These are phyloP conservation scores for Hirundichthys speculiger DNA, from an alignment of 2,113 vertebrate genomes.

Conservation along the genomic window DNA sequence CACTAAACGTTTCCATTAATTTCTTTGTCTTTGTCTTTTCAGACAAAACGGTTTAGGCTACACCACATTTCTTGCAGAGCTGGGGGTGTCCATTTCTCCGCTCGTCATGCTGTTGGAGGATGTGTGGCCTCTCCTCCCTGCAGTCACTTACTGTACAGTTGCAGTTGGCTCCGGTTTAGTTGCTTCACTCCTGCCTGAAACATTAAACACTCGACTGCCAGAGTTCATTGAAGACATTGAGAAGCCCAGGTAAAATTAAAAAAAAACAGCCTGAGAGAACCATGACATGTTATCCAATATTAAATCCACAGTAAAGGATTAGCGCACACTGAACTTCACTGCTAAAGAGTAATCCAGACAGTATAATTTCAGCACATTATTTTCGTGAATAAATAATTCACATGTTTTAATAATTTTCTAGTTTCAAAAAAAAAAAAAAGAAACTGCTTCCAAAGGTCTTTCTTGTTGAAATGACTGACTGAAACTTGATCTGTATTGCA, in stretches of 20 bases:
- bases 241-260: constrained; percentile 70
- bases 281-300: constrained; percentile 20
- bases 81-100: constrained; percentile 85
- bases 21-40: constrained; percentile 29
- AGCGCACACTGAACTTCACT: neutral
- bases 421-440: too few species aligned
- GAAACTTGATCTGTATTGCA: constrained; percentile 35
- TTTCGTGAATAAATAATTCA: too few species aligned
- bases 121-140: constrained; percentile 81
- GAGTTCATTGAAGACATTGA: constrained; percentile 87
- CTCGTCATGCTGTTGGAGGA: constrained; percentile 83
- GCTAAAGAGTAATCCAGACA: constrained; percentile 25
- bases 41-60: constrained; percentile 89
- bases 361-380: neutral
- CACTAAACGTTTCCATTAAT: neutral
- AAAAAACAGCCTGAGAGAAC: neutral
- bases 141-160: constrained; percentile 71
- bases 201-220: constrained; percentile 74
- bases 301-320: constrained; percentile 23
- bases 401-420: too few species aligned
- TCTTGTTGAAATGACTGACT: constrained; percentile 2
- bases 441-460: too few species aligned
- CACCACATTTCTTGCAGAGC: constrained; percentile 79
- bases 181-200: constrained; percentile 84
- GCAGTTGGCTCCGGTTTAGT: constrained; percentile 77